Base-by-base conservation (phyloP, 2,888 invertebrate genomes). In the Rhagonycha lutea region DNA sequence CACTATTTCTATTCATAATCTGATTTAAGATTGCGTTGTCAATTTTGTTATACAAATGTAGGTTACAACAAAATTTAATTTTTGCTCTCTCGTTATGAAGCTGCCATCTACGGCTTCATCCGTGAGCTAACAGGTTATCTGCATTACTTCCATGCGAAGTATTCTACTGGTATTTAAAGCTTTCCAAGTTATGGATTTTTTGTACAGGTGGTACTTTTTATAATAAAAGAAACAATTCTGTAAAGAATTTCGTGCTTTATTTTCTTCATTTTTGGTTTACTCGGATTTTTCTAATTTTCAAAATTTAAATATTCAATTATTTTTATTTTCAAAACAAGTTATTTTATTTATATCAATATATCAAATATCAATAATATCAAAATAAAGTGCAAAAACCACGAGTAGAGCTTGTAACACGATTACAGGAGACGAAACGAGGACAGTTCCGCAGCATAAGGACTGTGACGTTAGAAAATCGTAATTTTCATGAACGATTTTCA, bases 1-100 rank as follows among this genome's bases (percentile, higher is more conserved):
- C 73, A 68, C 72, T 26, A 61, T 69, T 61, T 72, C 72, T 73
- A 69, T 73, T 73, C 73, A 69, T 67, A 60, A n/a, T 68, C 69
- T 69, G 68, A 69, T 73, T 73, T 69, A 32, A 62, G 47, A 72
- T 70, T 70, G 62, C 70, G 47, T 68, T 67, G 67, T 72, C 47
- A 28, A 61, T 63, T 72, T 72, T 65, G 32, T 67, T 29, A n/a
- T 12, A 14, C 14, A 18, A 67, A 72, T 67, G 65, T 72, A 68
- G 72, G 72, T 18, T 67, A 72, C 63, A 63, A 10, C 26, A 14
- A 61, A 61, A 7, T 24, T 65, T 12, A 65, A 65, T n/a, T n/a
- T 24, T 24, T 24, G 9, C 26, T 65, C n/a, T 65, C 24, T 65
- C n/a, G 14, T 23, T 65, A 65, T n/a, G 63, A 23, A 9, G 63